phyloP scores from a whole-genome alignment of 2,113 vertebrate species.

The Neodon shergylaensis region DNA sequence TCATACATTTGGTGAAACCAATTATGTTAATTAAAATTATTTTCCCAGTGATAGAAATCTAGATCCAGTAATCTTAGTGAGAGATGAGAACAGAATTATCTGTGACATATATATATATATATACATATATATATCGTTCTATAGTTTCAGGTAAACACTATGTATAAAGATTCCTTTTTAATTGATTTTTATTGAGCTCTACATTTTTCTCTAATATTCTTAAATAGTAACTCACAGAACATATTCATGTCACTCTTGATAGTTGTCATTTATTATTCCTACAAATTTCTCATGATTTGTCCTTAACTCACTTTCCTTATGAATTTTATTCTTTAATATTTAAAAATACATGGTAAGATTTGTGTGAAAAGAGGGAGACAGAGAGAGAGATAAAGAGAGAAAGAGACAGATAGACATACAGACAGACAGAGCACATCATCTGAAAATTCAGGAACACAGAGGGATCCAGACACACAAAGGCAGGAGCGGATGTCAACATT shows the following conservation, averaged over 20 bases:
- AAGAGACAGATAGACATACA: accelerated
- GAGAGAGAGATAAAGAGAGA: not conserved
- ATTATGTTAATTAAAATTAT: not conserved
- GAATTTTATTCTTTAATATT: not conserved
- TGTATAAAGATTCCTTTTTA: not conserved
- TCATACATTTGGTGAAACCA: not conserved
- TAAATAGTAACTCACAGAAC: not conserved
- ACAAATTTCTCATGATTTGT: not conserved
- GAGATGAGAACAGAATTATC: not conserved
- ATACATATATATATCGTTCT: too few relatives aligned
- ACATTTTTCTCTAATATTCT: too few relatives aligned
- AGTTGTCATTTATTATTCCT: not conserved
- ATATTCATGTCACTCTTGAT: not conserved
- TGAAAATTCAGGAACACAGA: not conserved
- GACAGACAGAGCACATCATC: not conserved
- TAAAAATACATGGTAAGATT: not conserved
- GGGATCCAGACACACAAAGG: not conserved
- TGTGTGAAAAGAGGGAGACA: too few relatives aligned
- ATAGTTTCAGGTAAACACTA: not conserved
- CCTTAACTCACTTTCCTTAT: not conserved
- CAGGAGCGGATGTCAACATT: not conserved
- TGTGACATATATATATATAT: too few relatives aligned
- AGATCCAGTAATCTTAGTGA: not conserved
- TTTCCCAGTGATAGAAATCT: not conserved
- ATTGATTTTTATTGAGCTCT: too few relatives aligned